Evolutionary conservation across 2,113 vertebrate species (phyloP).

Genomic region (Odontesthes bonariensis): DNA sequence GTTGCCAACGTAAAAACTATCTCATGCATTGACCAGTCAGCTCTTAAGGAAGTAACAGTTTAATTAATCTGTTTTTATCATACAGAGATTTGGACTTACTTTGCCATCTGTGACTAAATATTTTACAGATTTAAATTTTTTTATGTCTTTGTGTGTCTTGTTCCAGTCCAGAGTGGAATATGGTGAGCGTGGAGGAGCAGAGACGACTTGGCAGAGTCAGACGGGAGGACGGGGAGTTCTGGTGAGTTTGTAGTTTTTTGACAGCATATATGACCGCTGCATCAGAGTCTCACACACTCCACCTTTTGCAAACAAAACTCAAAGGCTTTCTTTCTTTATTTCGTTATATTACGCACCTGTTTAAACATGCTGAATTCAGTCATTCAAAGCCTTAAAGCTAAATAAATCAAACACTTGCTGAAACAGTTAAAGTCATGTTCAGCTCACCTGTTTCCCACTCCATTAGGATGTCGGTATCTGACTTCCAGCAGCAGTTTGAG

Average conservation of each 20-base stretch:
- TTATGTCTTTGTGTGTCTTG: background rate
- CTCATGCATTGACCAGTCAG: too few species aligned
- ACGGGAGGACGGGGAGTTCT: constrained; percentile 75
- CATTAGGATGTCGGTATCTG: constrained; percentile 81
- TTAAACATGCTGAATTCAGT: background rate
- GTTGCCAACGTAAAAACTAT: too few species aligned
- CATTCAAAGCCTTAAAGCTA: background rate
- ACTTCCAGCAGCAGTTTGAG: constrained; percentile 83
- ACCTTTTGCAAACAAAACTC: background rate
- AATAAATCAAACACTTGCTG: too few species aligned
- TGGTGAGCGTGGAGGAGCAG: constrained; percentile 63
- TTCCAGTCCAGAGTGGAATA: constrained; percentile 67
- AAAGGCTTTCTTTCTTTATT: background rate
- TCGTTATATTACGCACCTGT: too few species aligned
- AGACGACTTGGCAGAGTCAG: constrained; percentile 50
- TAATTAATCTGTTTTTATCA: too few species aligned
- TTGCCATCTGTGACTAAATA: background rate
- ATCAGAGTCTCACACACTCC: background rate
- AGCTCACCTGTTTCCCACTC: background rate
- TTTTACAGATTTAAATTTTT: background rate
- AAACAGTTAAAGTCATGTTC: background rate
- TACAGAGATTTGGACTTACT: too few species aligned
- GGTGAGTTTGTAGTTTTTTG: constrained; percentile 53
- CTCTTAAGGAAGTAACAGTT: background rate
- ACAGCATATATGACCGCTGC: too few species aligned